Evolutionary conservation across 2,797 vertebrate species (phyloP).

Genomic region (Percopsis omiscomaycus): DNA sequence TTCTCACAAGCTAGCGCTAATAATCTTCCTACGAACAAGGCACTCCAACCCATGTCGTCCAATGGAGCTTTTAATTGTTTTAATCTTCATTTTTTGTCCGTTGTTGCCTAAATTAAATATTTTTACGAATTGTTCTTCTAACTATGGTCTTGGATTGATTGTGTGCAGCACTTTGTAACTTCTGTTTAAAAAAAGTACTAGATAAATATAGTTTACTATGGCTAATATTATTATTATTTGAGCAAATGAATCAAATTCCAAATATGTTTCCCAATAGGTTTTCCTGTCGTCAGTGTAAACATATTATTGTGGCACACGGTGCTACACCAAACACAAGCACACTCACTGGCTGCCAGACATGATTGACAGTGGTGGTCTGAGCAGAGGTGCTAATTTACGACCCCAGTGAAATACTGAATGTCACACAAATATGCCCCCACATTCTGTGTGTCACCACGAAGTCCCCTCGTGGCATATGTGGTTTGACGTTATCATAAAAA

Average conservation of each 20-base stretch:
- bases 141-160: no score
- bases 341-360: slow-evolving; percentile 23
- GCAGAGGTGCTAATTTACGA: slow-evolving; percentile 39
- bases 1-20: no score
- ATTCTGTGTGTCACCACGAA: slow-evolving; percentile 35
- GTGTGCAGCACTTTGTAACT: no score
- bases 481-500: slow-evolving; percentile 14
- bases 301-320: slow-evolving; percentile 41
- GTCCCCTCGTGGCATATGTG: slow-evolving; percentile 28
- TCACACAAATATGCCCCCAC: slow-evolving; percentile 53
- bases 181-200: no score
- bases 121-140: no score
- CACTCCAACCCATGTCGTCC: no score
- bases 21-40: no score
- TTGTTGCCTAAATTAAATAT: no score
- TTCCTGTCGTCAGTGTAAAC: slow-evolving; percentile 38
- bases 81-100: no score
- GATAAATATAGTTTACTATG: no score
- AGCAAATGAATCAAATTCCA: not conserved
- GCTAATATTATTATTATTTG: slow-evolving; percentile 5
- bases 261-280: slow-evolving; percentile 12
- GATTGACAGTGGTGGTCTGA: slow-evolving; percentile 60
- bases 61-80: no score
- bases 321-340: slow-evolving; percentile 36
- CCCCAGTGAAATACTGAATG: slow-evolving; percentile 22